Percentiles rank a stretch among this genome's conserved stretches.
phyloP scores from a whole-genome alignment of 2,797 vertebrate genomes.

The Chaunax sp. region DNA sequence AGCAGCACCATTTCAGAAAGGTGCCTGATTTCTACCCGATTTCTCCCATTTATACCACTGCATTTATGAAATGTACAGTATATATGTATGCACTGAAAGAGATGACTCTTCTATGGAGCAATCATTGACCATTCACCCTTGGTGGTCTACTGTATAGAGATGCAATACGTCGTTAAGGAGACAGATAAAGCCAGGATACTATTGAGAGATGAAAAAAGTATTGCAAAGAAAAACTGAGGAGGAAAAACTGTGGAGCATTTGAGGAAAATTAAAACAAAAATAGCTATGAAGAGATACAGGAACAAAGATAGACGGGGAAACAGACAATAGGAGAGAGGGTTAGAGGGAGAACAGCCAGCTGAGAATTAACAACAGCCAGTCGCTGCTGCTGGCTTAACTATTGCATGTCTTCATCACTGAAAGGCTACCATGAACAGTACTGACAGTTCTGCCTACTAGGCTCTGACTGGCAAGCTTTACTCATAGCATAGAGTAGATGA shows the following conservation, averaged over 20 bases:
- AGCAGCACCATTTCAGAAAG: too few species aligned
- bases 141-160: not conserved
- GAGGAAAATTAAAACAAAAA: slow-evolving; percentile 12
- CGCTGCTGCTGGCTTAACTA: slow-evolving; percentile 77
- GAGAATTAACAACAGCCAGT: slow-evolving; percentile 56
- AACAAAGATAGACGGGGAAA: slow-evolving; percentile 29
- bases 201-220: too few species aligned
- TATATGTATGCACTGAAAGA: too few species aligned
- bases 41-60: too few species aligned
- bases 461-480: slow-evolving; percentile 71
- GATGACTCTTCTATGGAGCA: too few species aligned
- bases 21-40: too few species aligned
- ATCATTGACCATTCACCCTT: not conserved
- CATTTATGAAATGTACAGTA: too few species aligned
- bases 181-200: not conserved
- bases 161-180: not conserved
- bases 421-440: slow-evolving; percentile 77
- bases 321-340: slow-evolving; percentile 28
- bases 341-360: slow-evolving; percentile 34
- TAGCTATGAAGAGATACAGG: slow-evolving; percentile 1
- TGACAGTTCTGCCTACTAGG: slow-evolving; percentile 82
- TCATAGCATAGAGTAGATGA: slow-evolving; percentile 55
- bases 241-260: not conserved
- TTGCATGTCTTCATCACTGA: slow-evolving; percentile 80
- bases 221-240: not conserved